These are phyloP conservation scores for Spea hammondii DNA, from an alignment of 2,797 vertebrate species.

Conservation along the genomic window DNA sequence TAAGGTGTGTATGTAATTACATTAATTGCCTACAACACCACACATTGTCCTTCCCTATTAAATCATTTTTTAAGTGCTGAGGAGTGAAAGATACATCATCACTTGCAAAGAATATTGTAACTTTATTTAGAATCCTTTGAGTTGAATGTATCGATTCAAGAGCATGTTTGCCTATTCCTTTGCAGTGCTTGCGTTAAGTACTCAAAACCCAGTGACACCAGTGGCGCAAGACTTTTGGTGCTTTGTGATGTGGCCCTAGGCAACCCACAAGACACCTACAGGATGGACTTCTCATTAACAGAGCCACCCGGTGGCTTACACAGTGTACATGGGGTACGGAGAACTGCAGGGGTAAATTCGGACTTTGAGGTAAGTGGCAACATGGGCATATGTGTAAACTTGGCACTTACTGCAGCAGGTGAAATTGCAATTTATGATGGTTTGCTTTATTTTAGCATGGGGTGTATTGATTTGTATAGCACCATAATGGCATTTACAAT, in stretches of 20 bases:
- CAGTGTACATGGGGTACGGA: conserved; percentile 75
- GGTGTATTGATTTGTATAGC: no score
- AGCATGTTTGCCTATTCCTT: conserved; percentile 3
- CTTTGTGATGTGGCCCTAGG: conserved; percentile 83
- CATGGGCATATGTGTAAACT: no score
- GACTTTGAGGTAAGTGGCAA: conserved; percentile 75
- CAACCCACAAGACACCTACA: conserved; percentile 60
- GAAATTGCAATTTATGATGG: no score
- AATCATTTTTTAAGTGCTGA: no score
- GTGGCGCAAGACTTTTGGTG: conserved; percentile 73
- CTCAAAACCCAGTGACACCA: conserved; percentile 65
- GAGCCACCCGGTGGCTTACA: conserved; percentile 70
- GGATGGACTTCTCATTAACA: conserved; percentile 65
- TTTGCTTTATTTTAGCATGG: no score
- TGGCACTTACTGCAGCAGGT: no score
- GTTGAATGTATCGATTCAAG: not conserved
- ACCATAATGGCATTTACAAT: no score
- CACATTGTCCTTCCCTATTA: no score
- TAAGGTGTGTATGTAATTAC: conserved; percentile 66
- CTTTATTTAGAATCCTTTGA: no score
- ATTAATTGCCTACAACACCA: no score
- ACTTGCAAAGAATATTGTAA: no score
- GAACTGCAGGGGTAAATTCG: conserved; percentile 51
- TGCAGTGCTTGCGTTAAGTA: conserved; percentile 77
- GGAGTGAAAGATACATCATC: no score